phyloP scores from a whole-genome alignment of 1,140 invertebrate genomes.

The Drosophila pseudoobscura region DNA sequence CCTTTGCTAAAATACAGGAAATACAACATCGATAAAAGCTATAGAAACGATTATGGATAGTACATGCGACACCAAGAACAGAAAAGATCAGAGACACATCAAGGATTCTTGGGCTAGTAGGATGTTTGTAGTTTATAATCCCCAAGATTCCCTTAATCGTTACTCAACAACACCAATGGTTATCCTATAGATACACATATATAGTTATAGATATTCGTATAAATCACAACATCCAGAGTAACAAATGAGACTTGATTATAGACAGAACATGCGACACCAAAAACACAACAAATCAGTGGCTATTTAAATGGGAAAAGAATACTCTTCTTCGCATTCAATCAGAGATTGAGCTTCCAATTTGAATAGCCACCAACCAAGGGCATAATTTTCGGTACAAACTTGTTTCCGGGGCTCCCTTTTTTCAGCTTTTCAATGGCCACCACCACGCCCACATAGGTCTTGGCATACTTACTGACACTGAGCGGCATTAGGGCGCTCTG shows the following conservation, averaged over 20 bases:
- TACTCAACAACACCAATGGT: too few species aligned
- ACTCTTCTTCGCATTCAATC: neutral
- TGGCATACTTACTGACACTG: constrained; percentile 81
- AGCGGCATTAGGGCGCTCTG: constrained; percentile 80
- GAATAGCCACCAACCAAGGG: neutral
- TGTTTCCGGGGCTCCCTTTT: constrained; percentile 1
- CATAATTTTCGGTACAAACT: constrained; percentile 26
- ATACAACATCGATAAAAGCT: constrained; percentile 12
- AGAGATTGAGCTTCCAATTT: constrained; percentile 5
- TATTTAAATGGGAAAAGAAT: neutral
- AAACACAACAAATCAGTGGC: neutral
- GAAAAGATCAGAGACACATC: neutral
- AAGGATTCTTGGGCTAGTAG: neutral
- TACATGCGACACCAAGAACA: constrained; percentile 1
- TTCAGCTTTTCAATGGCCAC: neutral
- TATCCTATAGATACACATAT: neutral
- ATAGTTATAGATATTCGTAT: constrained; percentile 7
- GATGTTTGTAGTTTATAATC: too few species aligned
- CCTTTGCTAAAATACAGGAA: neutral
- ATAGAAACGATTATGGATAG: neutral
- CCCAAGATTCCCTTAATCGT: too few species aligned
- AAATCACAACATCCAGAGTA: constrained; percentile 45
- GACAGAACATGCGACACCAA: constrained; percentile 63
- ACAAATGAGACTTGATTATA: constrained; percentile 9
- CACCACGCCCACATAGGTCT: constrained; percentile 3